Conservation (phyloP, 23 tunicate species). For the Trididemnum miniatum region DNA sequence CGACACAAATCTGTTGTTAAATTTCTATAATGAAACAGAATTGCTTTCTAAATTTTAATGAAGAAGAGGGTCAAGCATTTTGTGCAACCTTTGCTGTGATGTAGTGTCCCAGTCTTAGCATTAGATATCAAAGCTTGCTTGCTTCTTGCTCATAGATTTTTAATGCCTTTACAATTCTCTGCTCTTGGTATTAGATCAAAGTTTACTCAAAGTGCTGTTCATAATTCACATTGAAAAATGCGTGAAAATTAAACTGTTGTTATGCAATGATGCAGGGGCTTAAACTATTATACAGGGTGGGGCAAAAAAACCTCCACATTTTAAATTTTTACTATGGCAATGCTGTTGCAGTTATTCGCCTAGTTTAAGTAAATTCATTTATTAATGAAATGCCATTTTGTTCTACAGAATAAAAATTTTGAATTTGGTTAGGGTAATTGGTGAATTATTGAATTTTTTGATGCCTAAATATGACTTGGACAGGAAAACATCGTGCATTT, state of each 20-base stretch:
- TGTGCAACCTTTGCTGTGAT: neutral
- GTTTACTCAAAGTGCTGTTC: neutral
- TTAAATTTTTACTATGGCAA: no score
- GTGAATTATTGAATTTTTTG: no score
- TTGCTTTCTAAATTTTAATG: neutral
- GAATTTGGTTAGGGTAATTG: no score
- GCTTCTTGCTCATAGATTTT: neutral
- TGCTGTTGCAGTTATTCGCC: no score
- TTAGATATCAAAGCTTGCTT: neutral
- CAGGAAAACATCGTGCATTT: no score
- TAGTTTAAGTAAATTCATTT: no score
- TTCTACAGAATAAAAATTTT: no score
- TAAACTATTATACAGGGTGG: neutral
- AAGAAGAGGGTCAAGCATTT: neutral
- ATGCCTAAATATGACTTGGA: no score
- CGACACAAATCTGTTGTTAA: neutral
- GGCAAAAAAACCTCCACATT: no score
- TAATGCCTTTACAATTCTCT: neutral
- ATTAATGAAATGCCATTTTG: no score
- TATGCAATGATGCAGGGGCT: neutral
- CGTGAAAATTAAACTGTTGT: neutral
- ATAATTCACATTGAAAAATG: neutral
- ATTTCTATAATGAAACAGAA: neutral
- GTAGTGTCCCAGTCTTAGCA: neutral
- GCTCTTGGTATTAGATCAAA: neutral